A percentile compares a stretch with the other conserved stretches of the same genome.
These are phyloP conservation scores for Gambusia yucatana DNA, from an alignment of 2,797 vertebrate genomes.

Conservation along the genomic window DNA sequence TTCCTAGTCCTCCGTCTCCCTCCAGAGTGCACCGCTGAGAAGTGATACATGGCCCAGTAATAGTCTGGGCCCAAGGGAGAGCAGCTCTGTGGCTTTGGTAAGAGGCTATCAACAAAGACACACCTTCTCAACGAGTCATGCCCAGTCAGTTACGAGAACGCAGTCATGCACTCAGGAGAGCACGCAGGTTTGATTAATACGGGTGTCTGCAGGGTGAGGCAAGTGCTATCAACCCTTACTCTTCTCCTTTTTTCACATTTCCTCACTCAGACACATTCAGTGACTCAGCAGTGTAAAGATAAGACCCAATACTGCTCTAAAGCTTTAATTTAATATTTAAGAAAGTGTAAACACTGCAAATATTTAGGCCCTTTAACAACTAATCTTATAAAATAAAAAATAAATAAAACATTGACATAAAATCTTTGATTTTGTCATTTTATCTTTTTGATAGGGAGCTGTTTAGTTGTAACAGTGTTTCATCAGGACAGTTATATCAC, in stretches of 20 bases:
- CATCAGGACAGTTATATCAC: not conserved
- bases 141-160: conserved; percentile 37
- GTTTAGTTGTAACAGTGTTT: not conserved
- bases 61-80: conserved; percentile 59
- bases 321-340: not conserved
- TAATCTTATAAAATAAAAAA: not conserved
- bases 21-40: conserved; percentile 52
- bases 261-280: not conserved
- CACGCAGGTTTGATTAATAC: conserved; percentile 31
- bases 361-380: not conserved
- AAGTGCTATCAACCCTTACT: not conserved
- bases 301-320: not conserved
- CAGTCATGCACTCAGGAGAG: conserved; percentile 25
- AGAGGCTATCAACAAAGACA: conserved; percentile 63
- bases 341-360: not conserved
- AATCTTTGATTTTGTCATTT: not conserved
- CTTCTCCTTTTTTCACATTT: not conserved
- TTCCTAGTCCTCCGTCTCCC: conserved; percentile 3
- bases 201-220: conserved; percentile 18
- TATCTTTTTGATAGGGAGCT: not conserved
- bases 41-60: conserved; percentile 62
- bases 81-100: conserved; percentile 63
- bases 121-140: conserved; percentile 41
- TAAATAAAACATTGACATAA: not conserved
- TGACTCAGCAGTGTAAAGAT: not conserved